These are phyloP conservation scores for Potamarius usumacintae DNA, from an alignment of 2,113 vertebrate species.

Conservation along the genomic window DNA sequence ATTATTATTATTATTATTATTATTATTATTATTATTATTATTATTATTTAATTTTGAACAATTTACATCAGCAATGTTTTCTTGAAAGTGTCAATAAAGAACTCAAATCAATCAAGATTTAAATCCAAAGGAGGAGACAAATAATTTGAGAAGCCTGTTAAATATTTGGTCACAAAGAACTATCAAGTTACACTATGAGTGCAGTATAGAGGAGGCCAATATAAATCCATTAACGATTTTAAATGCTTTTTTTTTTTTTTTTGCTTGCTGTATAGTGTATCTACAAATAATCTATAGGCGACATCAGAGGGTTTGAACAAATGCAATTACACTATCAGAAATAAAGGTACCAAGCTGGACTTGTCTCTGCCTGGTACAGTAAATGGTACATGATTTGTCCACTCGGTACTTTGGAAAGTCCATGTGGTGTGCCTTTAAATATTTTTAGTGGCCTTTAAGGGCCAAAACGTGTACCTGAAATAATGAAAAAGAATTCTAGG, in stretches of 20 bases:
- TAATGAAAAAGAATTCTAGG: background rate
- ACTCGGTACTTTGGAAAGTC: background rate
- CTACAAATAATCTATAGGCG: background rate
- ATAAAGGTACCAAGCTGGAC: background rate
- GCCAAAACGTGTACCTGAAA: background rate
- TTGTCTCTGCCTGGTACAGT: background rate
- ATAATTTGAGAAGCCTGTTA: background rate
- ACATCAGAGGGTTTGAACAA: background rate
- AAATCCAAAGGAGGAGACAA: background rate
- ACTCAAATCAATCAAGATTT: slow-evolving; percentile 71
- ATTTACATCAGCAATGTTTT: slow-evolving; percentile 79
- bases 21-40: background rate
- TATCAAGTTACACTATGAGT: background rate
- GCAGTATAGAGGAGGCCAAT: background rate
- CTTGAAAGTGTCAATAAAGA: slow-evolving; percentile 88
- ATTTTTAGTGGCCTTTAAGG: background rate
- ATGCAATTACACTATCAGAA: background rate
- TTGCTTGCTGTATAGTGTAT: background rate
- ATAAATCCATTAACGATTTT: background rate
- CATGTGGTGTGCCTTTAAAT: background rate
- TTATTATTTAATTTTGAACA: slow-evolving; percentile 66
- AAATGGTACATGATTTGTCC: background rate
- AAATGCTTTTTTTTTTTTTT: background rate
- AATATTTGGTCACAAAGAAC: background rate
- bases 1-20: too few relatives aligned